Evolutionary conservation across 2,797 vertebrate species (phyloP).

Genomic region (Streptopelia turtur): DNA sequence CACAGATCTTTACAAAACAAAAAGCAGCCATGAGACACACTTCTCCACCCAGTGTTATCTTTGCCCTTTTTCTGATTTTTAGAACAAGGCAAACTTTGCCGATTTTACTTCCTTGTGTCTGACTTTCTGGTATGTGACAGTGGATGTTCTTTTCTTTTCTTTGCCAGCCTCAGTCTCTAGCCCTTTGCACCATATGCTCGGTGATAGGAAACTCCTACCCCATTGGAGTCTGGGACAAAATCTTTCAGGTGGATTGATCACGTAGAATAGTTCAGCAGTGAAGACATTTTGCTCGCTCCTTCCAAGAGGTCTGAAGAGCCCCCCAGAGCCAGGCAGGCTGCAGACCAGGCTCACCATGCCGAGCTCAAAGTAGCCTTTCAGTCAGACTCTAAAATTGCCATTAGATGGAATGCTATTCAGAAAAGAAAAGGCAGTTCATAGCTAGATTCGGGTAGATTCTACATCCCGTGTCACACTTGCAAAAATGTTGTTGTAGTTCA

Average conservation of each 20-base stretch:
- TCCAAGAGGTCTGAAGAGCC: background rate
- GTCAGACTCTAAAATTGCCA: background rate
- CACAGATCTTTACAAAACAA: slow-evolving; percentile 12
- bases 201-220: background rate
- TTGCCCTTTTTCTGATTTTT: background rate
- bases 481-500: background rate
- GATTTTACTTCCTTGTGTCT: background rate
- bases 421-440: background rate
- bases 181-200: background rate
- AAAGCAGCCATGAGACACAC: background rate
- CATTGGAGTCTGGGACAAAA: background rate
- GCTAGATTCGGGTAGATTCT: background rate
- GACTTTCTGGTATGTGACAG: background rate
- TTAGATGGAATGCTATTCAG: background rate
- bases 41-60: slow-evolving; percentile 33
- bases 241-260: background rate
- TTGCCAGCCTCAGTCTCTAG: background rate
- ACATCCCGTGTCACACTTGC: background rate
- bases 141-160: background rate
- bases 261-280: background rate
- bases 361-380: background rate
- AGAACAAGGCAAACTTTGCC: background rate
- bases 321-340: background rate
- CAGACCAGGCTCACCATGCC: background rate
- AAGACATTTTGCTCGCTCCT: background rate